Base-by-base conservation (phyloP, 2,797 vertebrate species). In the Tadarida brasiliensis region DNA sequence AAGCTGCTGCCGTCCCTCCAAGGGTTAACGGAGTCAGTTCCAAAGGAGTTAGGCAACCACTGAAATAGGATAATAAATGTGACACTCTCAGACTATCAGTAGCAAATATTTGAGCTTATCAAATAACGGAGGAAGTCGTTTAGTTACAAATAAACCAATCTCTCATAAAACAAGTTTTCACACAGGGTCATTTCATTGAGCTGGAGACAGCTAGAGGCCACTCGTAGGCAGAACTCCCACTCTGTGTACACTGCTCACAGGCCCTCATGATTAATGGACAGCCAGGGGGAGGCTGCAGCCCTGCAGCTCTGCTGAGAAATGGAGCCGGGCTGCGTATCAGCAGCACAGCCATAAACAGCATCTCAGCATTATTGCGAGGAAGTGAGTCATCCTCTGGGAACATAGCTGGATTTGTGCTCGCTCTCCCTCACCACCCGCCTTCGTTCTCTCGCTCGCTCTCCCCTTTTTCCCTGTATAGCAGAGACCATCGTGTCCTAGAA, bases 81-180 rank as follows among this genome's bases (percentile, higher is more conserved):
- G 98, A 99, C 98, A 98, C 98, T 98, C 98, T 98, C 97, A 4
- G 97, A 98, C 97, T 99, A 98, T 98, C 98, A 98, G 98, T 98
- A 98, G 98, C 98, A 99, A 99, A 99, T 99, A 98, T 99, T 98
- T 98, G 98, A 98, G 98, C 98, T 99, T 99, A 99, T 99, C 98
- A 98, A 98, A 98, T 98, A 98, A 98, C 94, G 87, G 98, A 99
- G 99, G 99, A 99, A 99, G 98, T 99, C 96, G 98, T 99, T 98
- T 98, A 98, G 98, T 98, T 98, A 98, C 98, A 99, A 98, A 99
- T 99, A 98, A 99, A 98, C 98, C 98, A 98, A 98, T 98, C 98
- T 98, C 98, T 98, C 98, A 98, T 99, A 98, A 99, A 99, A 98
- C 98, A 98, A 98, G 98, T 97, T 98, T 98, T 98, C 97, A 97